Base-by-base conservation (phyloP, 2,113 vertebrate genomes). In the Psammodynastes pulverulentus region DNA sequence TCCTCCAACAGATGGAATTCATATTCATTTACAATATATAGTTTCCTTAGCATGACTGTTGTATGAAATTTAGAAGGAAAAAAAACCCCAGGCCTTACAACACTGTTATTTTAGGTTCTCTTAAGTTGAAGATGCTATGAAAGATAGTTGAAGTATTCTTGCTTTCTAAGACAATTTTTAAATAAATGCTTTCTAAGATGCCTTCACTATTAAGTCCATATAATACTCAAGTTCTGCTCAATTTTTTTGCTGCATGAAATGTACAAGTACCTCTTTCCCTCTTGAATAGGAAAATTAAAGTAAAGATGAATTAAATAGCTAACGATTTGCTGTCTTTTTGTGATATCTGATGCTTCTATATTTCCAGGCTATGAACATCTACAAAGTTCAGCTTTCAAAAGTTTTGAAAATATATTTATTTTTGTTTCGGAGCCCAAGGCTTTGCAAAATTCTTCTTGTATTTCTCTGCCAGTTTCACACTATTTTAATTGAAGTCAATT, bases 41-140 rank as follows among this genome's bases (percentile, higher is more conserved):
- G 34, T 79, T 79, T 79, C 15, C 39, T 79, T 72, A 72, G n/a
- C 19, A 79, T 39, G 17, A 58, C 26, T 0, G 0, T 56, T 67
- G 8, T 54, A 87, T 45, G 26, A 87, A 45, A 48, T 87, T 62
- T 90, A 89, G 19, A 9, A 93, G 86, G 10, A 85, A 49, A n/a
- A 15, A 87, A 0, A 1, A 29, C 6, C 24, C 23, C 24, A 62
- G 26, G 58, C 26, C 9, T 62, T 29, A 62, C 56, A 56, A 56
- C 9, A 29, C 34, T 79, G 34, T 2, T 8, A 43, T 79, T 43
- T 21, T 79, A 79, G 72, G 72, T 43, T 79, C 17, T 79, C 34
- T 39, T 79, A 79, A 43, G 34, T 43, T 79, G 72, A 39, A 79
- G 7, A 43, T 79, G 34, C 17, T 79, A 19, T 21, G 34, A 79